phyloP scores from a whole-genome alignment of 2,113 vertebrate species.

The Nyctereutes procyonoides region DNA sequence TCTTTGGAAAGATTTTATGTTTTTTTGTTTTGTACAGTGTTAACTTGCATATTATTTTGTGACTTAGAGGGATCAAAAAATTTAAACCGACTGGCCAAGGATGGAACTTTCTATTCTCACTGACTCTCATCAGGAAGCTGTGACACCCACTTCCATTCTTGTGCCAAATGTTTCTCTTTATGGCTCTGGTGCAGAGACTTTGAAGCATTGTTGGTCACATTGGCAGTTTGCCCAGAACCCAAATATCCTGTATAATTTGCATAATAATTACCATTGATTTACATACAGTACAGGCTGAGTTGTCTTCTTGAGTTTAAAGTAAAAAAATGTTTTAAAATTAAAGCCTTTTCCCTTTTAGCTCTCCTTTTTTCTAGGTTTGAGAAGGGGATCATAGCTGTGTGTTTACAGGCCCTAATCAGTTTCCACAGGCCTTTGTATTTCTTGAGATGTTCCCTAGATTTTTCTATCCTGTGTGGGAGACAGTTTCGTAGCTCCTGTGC shows the following conservation, averaged over 20 bases:
- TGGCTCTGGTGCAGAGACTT: conserved; percentile 64
- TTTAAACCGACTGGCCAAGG: conserved; percentile 54
- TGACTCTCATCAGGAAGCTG: conserved; percentile 71
- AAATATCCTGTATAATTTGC: conserved; percentile 71
- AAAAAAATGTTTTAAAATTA: neutral
- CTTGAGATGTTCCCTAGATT: neutral
- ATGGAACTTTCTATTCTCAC: conserved; percentile 62
- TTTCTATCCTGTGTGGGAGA: neutral
- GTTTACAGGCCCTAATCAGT: neutral
- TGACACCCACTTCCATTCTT: conserved; percentile 65
- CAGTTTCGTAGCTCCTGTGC: neutral
- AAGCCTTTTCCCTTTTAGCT: neutral
- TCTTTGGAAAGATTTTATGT: conserved; percentile 40
- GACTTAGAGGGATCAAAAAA: conserved; percentile 62
- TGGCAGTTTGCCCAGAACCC: conserved; percentile 72
- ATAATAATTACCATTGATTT: conserved; percentile 69
- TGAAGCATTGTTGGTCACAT: conserved; percentile 72
- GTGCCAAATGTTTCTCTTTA: conserved; percentile 75
- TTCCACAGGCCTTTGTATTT: conserved; percentile 2
- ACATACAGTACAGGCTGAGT: conserved; percentile 57
- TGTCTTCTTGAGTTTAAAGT: conserved; percentile 65
- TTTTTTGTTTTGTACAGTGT: conserved; percentile 19
- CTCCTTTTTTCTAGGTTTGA: neutral
- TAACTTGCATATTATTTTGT: conserved; percentile 69
- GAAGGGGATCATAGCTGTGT: neutral